A percentile compares a stretch with the other conserved stretches of the same genome.
These are phyloP conservation scores for Cryptotermes secundus DNA, from an alignment of 1,140 invertebrate species.

Conservation along the genomic window DNA sequence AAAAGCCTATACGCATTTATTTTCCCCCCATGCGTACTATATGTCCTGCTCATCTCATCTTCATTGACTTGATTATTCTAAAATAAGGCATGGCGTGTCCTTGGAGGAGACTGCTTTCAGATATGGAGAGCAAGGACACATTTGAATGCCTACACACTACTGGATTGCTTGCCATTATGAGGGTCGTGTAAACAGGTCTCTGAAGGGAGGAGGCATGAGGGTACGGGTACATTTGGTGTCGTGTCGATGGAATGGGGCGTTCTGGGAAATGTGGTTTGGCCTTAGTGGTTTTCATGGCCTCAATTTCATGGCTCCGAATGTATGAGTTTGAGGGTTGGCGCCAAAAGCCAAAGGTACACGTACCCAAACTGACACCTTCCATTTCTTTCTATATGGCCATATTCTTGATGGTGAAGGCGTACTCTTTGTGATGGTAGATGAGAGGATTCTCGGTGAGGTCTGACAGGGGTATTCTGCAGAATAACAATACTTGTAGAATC, in stretches of 20 bases:
- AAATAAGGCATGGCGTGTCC: too few relatives aligned
- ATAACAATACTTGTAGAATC: too few relatives aligned
- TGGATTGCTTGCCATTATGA: not conserved
- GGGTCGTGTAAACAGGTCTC: not conserved
- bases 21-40: too few relatives aligned
- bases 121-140: too few relatives aligned
- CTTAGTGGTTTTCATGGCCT: not conserved
- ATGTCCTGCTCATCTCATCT: too few relatives aligned
- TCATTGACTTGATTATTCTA: too few relatives aligned
- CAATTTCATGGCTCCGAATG: not conserved
- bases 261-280: not conserved
- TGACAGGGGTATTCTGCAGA: too few relatives aligned
- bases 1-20: too few relatives aligned
- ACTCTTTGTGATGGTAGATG: too few relatives aligned
- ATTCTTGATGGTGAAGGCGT: not conserved
- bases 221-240: too few relatives aligned
- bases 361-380: not conserved
- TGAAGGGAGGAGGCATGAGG: not conserved
- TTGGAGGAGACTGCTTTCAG: too few relatives aligned
- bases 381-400: not conserved
- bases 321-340: not conserved
- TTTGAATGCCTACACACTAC: not conserved
- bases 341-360: not conserved
- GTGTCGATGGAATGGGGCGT: not conserved
- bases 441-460: too few relatives aligned